phyloP scores from a whole-genome alignment of 2,888 invertebrate species.

The Nomada goodeniana region DNA sequence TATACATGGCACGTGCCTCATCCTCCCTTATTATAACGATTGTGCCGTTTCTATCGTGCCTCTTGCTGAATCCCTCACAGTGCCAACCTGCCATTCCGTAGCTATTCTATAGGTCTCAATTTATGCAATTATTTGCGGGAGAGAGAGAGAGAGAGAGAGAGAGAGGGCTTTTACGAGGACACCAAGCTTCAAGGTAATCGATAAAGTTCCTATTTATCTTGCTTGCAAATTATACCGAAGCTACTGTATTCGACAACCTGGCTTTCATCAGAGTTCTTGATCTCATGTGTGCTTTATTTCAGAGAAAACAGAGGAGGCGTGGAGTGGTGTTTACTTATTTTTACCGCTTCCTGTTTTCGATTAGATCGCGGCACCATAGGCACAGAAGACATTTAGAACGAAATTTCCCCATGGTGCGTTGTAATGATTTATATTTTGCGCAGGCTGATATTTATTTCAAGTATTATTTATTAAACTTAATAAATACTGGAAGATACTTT shows the following conservation, averaged over 20 bases:
- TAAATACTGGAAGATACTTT: no score
- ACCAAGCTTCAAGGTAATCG: slow-evolving; percentile 25
- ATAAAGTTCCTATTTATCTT: slow-evolving; percentile 55
- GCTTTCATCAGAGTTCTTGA: slow-evolving; percentile 14
- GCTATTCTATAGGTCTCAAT: slow-evolving; percentile 65
- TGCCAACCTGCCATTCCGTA: slow-evolving; percentile 47
- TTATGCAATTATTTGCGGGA: slow-evolving; percentile 66
- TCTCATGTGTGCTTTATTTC: background rate
- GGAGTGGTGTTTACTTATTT: background rate
- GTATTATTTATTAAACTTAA: no score
- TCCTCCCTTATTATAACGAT: slow-evolving; percentile 61
- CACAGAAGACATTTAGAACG: no score
- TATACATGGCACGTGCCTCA: slow-evolving; percentile 48
- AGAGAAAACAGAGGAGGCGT: no score
- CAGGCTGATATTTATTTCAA: no score
- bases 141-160: background rate
- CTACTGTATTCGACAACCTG: slow-evolving; percentile 25
- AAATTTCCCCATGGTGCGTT: no score
- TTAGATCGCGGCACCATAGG: no score
- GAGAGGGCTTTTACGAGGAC: no score
- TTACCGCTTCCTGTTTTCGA: background rate
- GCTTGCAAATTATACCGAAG: slow-evolving; percentile 45
- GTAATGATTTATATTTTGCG: no score
- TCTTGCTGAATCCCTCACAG: slow-evolving; percentile 60
- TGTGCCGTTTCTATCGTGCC: slow-evolving; percentile 53